Evolutionary conservation across 2,113 vertebrate genomes (phyloP), one percentile per base, ranked within the genome.

Genomic region (Hippocampus abdominalis): DNA sequence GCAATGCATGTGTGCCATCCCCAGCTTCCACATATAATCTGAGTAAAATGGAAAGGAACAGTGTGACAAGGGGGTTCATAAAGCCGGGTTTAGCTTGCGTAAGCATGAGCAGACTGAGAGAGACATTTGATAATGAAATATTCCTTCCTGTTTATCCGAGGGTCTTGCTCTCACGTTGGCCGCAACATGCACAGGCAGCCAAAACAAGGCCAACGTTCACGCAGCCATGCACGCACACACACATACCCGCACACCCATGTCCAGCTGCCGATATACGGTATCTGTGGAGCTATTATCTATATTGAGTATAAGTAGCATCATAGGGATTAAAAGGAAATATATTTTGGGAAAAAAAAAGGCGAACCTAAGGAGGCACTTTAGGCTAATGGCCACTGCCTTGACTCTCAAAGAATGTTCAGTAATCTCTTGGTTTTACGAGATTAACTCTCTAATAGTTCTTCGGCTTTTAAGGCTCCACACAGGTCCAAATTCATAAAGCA

Each of bases 391-490:
- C 82, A 71, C 72, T 84, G 81, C 84, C 74, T 84, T 84, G 85
- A 80, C 81, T 84, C 83, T 82, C 85, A 80, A 86, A 74, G 79
- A 87, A 88, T 84, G 81, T 83, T 81, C 85, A 74, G 73, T 89
- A 87, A 88, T 88, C 83, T 88, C 79, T 75, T 80, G 82, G 80
- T 82, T 88, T 88, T 90, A 88, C 83, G 82, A 84, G 86, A 90
- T 89, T 88, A 89, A 86, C 76, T 84, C 84, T 88, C 89, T 84
- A 88, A 88, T 87, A 87, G 80, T 84, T 87, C 84, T 87, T 81
- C 70, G 84, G 84, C 85, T 88, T 86, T 85, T 77, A 75, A 80
- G 74, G 82, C 84, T 78, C 66, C 11, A 81, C 79, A 77, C 80
- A 71, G 81, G 84, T 88, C 76, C 80, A 51, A 84, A 85, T 88